Evolutionary conservation across 2,888 invertebrate species (phyloP), one percentile per base, ranked within the genome.

Genomic region (Dendrolimus houi): DNA sequence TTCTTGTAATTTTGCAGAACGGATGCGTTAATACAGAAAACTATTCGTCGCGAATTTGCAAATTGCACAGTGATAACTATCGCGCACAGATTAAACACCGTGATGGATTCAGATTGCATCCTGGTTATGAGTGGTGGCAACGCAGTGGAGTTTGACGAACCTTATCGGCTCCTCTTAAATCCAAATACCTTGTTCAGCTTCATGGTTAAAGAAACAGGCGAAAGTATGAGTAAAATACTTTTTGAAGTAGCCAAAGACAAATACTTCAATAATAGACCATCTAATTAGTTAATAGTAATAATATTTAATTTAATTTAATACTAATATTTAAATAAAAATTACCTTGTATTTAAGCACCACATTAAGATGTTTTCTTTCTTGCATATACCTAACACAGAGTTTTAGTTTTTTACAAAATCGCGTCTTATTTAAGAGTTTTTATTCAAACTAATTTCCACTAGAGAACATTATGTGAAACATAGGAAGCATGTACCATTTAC

Each of bases 61-160:
- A 74, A 93, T 0, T 97, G 96, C 76, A 97, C 97, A 0, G 97
- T 98, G 10, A 83, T 98, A 29, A 98, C 97, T 0, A 96, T 98
- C 42, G 98, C 98, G 2, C 98, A 98, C 83, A 93, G 98, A 47
- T 87, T 98, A 40, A 94, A 97, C 75, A 98, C 98, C 0, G 95
- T 98, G 61, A 97, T 98, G 94, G 97, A 98, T 78, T 96, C 96
- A 0, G 96, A 97, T 83, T 92, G 94, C 55, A 94, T 97, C 12
- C 86, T 98, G 55, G 97, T 98, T 0, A 95, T 98, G 94, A 95
- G 96, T 69, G 92, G 92, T 52, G 98, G 98, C 0, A 75, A 83
- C 42, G 93, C 95, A 17, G 92, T 92, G 55, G 95, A 96, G 83
- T 95, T 93, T 63, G 95, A 94, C 69, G 92, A 93, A 64, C 95